Base-by-base conservation (phyloP, 2,797 vertebrate genomes). In the Melanotaenia parkinsoni region DNA sequence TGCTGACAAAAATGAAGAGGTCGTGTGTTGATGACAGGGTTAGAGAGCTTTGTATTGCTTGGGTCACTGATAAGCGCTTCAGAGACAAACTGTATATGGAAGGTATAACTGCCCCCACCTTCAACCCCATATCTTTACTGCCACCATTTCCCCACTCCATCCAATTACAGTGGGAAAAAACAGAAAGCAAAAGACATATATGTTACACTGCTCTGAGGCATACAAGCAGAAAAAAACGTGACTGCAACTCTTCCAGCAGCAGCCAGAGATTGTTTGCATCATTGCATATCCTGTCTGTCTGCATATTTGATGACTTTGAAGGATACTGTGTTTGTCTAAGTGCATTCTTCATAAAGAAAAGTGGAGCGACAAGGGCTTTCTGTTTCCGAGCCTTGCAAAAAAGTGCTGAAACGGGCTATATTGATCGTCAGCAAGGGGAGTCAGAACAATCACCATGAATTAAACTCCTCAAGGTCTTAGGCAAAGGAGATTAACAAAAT, bases 381-480 rank as follows among this genome's bases (percentile, higher is more conserved):
- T 76, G 72, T 82, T 80, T 82, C 75, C 45, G 80, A 83, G 81
- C 67, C 43, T 0, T 66, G 63, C 45, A 22, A 83, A 56, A 30
- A 89, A 88, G 82, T 86, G 89, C 87, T 89, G 89, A 91, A 92
- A 92, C 74, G 72, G 83, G 64, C 79, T 61, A 68, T 92, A 93
- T 92, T 86, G 92, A 93, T 94, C 74, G 87, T 61, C 75, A 38
- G 86, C 54, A 63, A 84, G 79, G 81, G 69, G 81, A 88, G 85
- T 88, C 88, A 81, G 87, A 90, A 91, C 91, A 90, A 92, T 91
- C 91, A 91, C 84, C 83, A 86, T 89, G 86, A 93, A 91, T 93
- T 91, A 92, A 93, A 93, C 86, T 89, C 85, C 82, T 90, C 89
- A 93, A 92, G 89, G 92, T 93, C 90, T 93, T 85, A 86, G 88